These are phyloP conservation scores for Brachyhypopomus occidentalis DNA, from an alignment of 2,113 vertebrate genomes.

Conservation along the genomic window DNA sequence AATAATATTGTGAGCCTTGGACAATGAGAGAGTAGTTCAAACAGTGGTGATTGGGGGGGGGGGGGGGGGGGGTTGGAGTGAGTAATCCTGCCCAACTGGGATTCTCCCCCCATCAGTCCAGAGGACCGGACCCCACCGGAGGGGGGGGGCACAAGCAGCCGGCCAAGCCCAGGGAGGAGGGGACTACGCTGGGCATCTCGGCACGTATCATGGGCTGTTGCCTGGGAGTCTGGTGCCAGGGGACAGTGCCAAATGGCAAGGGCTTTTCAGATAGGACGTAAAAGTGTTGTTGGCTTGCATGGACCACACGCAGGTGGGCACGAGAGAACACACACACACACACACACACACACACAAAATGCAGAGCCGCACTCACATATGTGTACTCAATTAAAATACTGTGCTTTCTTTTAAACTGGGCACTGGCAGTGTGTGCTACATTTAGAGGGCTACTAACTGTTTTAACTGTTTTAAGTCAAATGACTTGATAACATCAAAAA, in stretches of 20 bases:
- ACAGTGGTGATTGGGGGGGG: slow-evolving; percentile 23
- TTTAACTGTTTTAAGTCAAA: no score
- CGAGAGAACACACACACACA: slow-evolving; percentile 35
- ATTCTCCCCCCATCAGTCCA: slow-evolving; percentile 24
- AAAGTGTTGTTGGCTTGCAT: neutral
- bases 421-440: no score
- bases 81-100: slow-evolving; percentile 52
- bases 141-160: no score
- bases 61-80: slow-evolving; percentile 50
- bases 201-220: slow-evolving; percentile 2
- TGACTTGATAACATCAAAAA: neutral
- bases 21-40: slow-evolving; percentile 63
- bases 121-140: neutral
- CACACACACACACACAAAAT: neutral
- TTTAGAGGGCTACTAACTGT: no score
- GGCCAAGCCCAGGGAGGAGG: no score
- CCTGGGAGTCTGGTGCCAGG: slow-evolving; percentile 35
- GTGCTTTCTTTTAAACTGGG: no score
- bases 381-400: no score
- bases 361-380: no score
- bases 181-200: neutral
- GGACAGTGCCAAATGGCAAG: slow-evolving; percentile 30
- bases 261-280: slow-evolving; percentile 22
- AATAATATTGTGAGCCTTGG: slow-evolving; percentile 69
- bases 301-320: neutral